Percentiles rank a stretch among this genome's conserved stretches.
Conservation (phyloP, 2,797 vertebrate species). For the Sylvia borin region DNA sequence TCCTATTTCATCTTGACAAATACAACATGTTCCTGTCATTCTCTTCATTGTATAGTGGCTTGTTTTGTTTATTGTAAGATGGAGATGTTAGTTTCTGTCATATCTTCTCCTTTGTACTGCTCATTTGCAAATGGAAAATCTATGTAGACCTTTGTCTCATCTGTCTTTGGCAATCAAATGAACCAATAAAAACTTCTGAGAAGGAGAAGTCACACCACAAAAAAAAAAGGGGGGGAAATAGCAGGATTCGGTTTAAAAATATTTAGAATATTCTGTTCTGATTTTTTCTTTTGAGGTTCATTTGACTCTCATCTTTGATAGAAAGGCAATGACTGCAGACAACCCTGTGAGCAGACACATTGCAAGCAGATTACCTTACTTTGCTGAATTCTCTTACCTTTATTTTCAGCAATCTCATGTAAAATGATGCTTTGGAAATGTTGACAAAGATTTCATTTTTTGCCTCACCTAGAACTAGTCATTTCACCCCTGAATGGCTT, state of each 20-base stretch:
- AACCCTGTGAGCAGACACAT: background rate
- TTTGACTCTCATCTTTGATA: background rate
- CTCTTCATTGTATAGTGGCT: background rate
- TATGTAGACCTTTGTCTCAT: background rate
- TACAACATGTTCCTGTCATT: background rate
- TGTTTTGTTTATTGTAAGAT: conserved; percentile 31
- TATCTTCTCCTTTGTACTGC: background rate
- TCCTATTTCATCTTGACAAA: conserved; percentile 47
- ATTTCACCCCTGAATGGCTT: conserved; percentile 6
- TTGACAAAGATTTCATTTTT: background rate
- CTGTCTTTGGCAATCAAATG: background rate
- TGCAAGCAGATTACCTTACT: background rate
- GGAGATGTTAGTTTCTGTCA: background rate
- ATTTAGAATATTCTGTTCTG: background rate
- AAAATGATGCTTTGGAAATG: background rate
- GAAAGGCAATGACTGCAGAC: background rate
- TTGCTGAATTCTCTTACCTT: background rate
- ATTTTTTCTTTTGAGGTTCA: background rate
- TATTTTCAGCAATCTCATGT: background rate
- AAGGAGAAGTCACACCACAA: background rate
- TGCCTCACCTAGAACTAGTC: background rate
- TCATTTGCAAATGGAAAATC: conserved; percentile 44
- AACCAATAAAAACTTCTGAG: background rate
- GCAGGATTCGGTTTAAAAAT: background rate
- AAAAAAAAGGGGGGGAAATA: background rate